Conservation (phyloP, 2,113 vertebrate species). For the Megaceryle maxima region DNA sequence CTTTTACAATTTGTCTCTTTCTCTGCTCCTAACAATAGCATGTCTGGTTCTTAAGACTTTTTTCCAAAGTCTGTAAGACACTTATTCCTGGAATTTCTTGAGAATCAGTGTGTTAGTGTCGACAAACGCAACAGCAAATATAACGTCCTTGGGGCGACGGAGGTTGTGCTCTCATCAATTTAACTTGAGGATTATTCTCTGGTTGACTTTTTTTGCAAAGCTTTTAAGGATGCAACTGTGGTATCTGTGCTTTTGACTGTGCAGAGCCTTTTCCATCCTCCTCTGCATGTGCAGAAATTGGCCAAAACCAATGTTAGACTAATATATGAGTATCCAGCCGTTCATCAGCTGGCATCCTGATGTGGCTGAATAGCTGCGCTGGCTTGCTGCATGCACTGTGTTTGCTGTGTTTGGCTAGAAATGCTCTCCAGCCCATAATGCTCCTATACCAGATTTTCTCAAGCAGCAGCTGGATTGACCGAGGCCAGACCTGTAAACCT, state of each 20-base stretch:
- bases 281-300: background rate
- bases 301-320: background rate
- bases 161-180: background rate
- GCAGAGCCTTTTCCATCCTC: background rate
- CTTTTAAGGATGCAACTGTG: background rate
- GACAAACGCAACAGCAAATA: background rate
- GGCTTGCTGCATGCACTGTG: background rate
- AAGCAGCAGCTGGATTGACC: background rate
- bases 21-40: slow-evolving; percentile 77
- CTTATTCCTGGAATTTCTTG: slow-evolving; percentile 44
- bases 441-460: background rate
- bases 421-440: background rate
- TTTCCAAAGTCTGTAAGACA: slow-evolving; percentile 31
- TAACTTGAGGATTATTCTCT: background rate
- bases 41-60: slow-evolving; percentile 65
- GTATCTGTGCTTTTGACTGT: background rate
- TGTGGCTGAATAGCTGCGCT: background rate
- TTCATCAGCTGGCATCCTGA: slow-evolving; percentile 5
- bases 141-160: background rate
- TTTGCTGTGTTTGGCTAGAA: background rate
- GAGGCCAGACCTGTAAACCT: background rate
- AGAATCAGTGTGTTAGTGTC: slow-evolving; percentile 4
- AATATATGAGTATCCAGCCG: background rate
- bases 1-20: slow-evolving; percentile 71
- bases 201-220: background rate